These are phyloP conservation scores for Gymnarchus niloticus DNA, from an alignment of 2,113 vertebrate species.

Conservation along the genomic window DNA sequence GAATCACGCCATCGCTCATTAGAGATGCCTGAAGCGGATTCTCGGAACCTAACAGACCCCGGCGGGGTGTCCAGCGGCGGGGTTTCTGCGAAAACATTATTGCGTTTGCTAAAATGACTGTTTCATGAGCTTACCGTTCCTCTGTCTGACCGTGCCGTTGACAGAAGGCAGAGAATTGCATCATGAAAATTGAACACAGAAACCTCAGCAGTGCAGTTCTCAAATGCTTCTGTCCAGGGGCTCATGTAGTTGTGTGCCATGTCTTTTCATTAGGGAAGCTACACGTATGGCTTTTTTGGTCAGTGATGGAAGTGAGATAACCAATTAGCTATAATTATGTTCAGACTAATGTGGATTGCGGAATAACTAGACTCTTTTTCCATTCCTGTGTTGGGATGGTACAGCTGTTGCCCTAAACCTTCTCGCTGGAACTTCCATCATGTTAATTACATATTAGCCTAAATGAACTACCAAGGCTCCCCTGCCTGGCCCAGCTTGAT, in stretches of 20 bases:
- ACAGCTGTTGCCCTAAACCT: neutral
- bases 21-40: conserved; percentile 36
- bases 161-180: neutral
- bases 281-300: too few relatives aligned
- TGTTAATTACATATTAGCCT: neutral
- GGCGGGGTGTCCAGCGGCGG: conserved; percentile 46
- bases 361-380: neutral
- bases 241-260: too few relatives aligned
- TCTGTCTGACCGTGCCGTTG: conserved; percentile 38
- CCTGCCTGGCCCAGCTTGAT: neutral
- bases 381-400: neutral
- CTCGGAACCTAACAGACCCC: conserved; percentile 48
- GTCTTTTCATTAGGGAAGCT: too few relatives aligned
- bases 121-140: conserved; percentile 52
- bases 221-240: too few relatives aligned
- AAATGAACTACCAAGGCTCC: neutral
- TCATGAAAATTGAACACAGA: neutral
- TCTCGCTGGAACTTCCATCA: neutral
- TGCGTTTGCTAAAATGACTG: conserved; percentile 61
- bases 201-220: too few relatives aligned
- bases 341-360: neutral
- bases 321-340: neutral
- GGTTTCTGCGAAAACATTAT: conserved; percentile 49
- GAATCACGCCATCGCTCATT: conserved; percentile 28
- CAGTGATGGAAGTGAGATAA: too few relatives aligned